Percentiles rank a stretch among this genome's conserved stretches.
Evolutionary conservation across 1,140 invertebrate species (phyloP).

Genomic region (Whitmania pigra): DNA sequence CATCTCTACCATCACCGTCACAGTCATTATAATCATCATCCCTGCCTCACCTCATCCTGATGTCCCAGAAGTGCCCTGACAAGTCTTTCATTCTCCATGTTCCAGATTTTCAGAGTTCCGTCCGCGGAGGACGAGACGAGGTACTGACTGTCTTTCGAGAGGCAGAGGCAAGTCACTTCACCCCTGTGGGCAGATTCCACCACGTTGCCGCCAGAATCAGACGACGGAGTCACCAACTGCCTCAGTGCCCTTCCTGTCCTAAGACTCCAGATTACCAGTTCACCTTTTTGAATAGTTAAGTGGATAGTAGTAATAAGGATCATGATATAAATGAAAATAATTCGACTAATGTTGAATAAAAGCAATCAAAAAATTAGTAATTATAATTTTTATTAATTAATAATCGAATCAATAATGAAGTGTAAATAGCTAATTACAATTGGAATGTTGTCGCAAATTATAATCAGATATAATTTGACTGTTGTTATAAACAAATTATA

Average conservation of each 20-base stretch:
- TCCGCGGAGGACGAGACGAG: slow-evolving; percentile 40
- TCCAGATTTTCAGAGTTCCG: slow-evolving; percentile 39
- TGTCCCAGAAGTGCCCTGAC: slow-evolving; percentile 36
- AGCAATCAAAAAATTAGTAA: no score
- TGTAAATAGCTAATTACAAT: no score
- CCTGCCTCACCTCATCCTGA: slow-evolving; percentile 35
- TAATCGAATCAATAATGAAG: no score
- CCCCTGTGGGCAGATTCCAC: slow-evolving; percentile 31
- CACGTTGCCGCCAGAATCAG: neutral
- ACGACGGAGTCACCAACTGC: slow-evolving; percentile 22
- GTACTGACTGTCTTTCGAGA: slow-evolving; percentile 36
- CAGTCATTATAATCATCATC: neutral
- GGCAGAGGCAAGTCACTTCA: slow-evolving; percentile 36
- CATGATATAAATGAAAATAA: neutral
- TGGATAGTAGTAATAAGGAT: slow-evolving; percentile 19
- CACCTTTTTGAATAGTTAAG: slow-evolving; percentile 31
- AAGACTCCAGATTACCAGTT: slow-evolving; percentile 40
- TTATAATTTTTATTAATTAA: no score
- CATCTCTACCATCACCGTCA: neutral
- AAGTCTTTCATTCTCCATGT: slow-evolving; percentile 36
- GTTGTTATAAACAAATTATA: no score
- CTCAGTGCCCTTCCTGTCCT: slow-evolving; percentile 34
- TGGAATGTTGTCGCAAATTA: no score
- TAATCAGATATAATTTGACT: neutral
- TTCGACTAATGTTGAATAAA: neutral